Base-by-base conservation (phyloP, 1,140 invertebrate species). In the Coelopa frigida region DNA sequence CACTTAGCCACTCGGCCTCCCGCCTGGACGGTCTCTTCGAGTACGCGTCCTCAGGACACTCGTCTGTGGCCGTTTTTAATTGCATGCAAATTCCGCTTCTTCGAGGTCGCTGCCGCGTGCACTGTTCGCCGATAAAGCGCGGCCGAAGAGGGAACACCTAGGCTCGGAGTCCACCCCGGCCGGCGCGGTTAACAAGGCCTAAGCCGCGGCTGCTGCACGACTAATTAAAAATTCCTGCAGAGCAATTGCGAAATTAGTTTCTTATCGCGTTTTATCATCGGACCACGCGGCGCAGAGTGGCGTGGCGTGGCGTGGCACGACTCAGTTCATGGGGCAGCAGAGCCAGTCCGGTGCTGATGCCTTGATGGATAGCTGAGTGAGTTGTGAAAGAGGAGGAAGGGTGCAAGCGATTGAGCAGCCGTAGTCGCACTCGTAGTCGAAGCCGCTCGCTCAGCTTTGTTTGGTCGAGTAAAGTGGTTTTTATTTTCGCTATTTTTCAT, bases 261-360 rank as follows among this genome's bases (percentile, higher is more conserved):
- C 60, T 63, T 63, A 63, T 64, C 61, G 59, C 48, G 44, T 57
- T 62, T n/a, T 63, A 63, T 63, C 56, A 64, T 63, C 61, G 12
- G 24, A 15, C 33, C 56, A 60, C 58, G 54, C 57, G 54, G 60
- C 58, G 56, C 60, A 63, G 32, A 42, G 40, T 6, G 22, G 27
- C 22, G 26, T 22, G 39, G 27, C n/a, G n/a, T 29, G 27, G 7
- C n/a, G n/a, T n/a, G 27, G 7, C 7, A 8, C n/a, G 27, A 29
- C 27, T 7, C 27, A 8, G 27, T n/a, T n/a, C 27, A n/a, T 29
- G 27, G 27, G 7, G 7, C 27, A 8, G 7, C n/a, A 15, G 8
- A 17, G 21, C 12, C n/a, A 52, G 48, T 53, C 57, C 52, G 43
- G 55, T 58, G 51, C 56, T 63, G 60, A 63, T 63, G 60, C 56